These are phyloP conservation scores for Thamnophis sirtalis DNA, from an alignment of 2,113 vertebrate genomes.

Conservation along the genomic window DNA sequence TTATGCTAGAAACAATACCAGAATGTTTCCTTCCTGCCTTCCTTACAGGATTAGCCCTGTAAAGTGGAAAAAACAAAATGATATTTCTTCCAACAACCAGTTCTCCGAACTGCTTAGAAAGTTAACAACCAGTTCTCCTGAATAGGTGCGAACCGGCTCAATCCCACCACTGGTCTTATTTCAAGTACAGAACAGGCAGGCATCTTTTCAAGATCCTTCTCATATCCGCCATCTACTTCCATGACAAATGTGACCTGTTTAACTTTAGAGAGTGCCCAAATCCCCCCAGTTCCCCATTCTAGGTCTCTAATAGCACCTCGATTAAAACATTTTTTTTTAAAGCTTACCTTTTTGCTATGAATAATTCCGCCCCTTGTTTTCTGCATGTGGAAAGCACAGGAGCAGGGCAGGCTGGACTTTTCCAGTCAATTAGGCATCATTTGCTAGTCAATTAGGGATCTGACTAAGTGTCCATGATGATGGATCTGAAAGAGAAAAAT, in stretches of 20 bases:
- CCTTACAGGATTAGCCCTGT: too few species aligned
- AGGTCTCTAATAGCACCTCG: neutral
- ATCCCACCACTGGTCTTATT: neutral
- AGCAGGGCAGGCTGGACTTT: neutral
- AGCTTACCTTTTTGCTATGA: neutral
- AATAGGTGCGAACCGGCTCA: too few species aligned
- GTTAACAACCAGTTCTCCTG: too few species aligned
- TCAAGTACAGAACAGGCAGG: neutral
- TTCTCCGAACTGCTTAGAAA: too few species aligned
- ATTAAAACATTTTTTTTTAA: neutral
- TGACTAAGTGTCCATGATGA: neutral
- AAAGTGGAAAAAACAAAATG: too few species aligned
- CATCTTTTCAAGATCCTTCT: neutral
- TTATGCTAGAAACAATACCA: too few species aligned
- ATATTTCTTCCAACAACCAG: too few species aligned
- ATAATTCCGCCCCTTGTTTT: neutral
- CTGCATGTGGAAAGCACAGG: neutral
- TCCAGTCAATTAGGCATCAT: neutral
- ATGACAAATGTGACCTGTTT: neutral
- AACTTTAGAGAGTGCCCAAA: neutral
- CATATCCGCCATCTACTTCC: neutral
- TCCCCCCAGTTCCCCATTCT: too few species aligned
- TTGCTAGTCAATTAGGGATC: neutral
- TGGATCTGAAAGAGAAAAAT: neutral
- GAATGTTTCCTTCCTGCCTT: too few species aligned